A percentile compares a stretch with the other conserved stretches of the same genome.
These are phyloP conservation scores for Calycopis cecrops DNA, from an alignment of 1,140 invertebrate genomes.

Conservation along the genomic window DNA sequence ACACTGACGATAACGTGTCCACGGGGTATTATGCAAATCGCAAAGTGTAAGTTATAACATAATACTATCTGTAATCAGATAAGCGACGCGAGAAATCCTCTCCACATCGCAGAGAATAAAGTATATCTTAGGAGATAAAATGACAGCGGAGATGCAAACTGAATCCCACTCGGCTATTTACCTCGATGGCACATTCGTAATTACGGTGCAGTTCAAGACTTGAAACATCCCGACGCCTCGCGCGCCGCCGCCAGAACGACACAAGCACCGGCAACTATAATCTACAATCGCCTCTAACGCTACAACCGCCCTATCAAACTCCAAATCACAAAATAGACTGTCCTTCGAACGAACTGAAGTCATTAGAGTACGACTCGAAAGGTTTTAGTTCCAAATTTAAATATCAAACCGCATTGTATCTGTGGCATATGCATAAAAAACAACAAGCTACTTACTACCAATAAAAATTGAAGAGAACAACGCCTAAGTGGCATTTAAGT, in stretches of 20 bases:
- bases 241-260: no score
- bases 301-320: no score
- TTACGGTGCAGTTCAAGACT: constrained; percentile 38
- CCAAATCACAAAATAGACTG: no score
- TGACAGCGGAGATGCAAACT: constrained; percentile 49
- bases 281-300: no score
- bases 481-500: constrained; percentile 65
- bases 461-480: constrained; percentile 68
- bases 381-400: no score
- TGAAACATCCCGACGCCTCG: neutral
- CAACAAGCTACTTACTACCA: constrained; percentile 61
- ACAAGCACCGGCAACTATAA: no score
- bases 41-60: constrained; percentile 18
- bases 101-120: constrained; percentile 47
- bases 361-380: no score
- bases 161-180: constrained; percentile 49
- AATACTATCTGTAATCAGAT: constrained; percentile 18
- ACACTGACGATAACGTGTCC: constrained; percentile 5
- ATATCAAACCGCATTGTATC: no score
- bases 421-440: constrained; percentile 24
- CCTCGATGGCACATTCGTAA: constrained; percentile 55
- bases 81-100: constrained; percentile 23
- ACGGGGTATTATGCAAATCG: constrained; percentile 18
- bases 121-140: constrained; percentile 42
- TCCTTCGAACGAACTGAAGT: no score